phyloP scores from a whole-genome alignment of 2,113 vertebrate species.

The Spheniscus mendiculus region DNA sequence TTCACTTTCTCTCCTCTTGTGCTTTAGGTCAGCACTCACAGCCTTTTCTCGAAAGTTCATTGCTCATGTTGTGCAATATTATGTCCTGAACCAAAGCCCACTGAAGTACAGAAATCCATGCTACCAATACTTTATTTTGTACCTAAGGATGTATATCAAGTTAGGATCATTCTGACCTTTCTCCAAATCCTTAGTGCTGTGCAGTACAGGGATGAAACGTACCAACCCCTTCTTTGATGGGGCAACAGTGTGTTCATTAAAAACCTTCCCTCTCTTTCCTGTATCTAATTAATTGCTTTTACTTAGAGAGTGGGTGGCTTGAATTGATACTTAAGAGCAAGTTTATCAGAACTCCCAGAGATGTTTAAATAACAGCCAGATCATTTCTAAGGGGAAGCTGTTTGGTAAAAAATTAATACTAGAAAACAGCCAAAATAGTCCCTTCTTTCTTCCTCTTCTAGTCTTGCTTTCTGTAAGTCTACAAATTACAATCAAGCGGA shows the following conservation, averaged over 20 bases:
- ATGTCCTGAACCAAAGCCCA: background rate
- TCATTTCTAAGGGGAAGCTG: background rate
- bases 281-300: background rate
- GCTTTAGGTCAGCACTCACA: background rate
- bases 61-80: background rate
- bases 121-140: background rate
- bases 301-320: background rate
- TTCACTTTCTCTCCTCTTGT: background rate
- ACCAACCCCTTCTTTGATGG: background rate
- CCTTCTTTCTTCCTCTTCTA: background rate
- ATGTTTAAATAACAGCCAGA: background rate
- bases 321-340: background rate
- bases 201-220: background rate
- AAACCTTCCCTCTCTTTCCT: background rate
- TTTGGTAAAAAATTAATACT: background rate
- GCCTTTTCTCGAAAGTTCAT: background rate
- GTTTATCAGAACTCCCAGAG: background rate
- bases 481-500: background rate
- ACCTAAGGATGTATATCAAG: background rate
- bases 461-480: background rate
- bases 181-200: background rate
- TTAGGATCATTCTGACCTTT: background rate
- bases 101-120: background rate
- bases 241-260: background rate
- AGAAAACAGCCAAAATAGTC: background rate